These are phyloP conservation scores for Poeciliopsis turrubarensis DNA, from an alignment of 2,113 vertebrate genomes.

Conservation along the genomic window DNA sequence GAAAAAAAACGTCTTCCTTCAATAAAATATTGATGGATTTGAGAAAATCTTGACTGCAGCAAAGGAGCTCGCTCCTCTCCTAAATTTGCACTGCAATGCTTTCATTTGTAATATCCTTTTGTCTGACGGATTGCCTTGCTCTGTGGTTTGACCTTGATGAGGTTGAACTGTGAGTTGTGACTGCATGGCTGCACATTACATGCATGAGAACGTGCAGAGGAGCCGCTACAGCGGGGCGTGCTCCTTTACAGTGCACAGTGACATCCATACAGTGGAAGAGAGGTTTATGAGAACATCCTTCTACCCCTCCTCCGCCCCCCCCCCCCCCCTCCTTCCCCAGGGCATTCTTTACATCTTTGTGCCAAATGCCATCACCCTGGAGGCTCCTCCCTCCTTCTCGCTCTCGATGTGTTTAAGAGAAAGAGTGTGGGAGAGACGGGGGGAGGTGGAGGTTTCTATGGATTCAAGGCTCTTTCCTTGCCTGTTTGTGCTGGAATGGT, in stretches of 20 bases:
- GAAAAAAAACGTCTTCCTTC: background rate
- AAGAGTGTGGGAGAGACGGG: slow-evolving; percentile 33
- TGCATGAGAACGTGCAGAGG: slow-evolving; percentile 18
- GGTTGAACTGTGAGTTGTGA: slow-evolving; percentile 8
- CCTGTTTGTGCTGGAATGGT: slow-evolving; percentile 50
- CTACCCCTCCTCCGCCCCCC: slow-evolving; percentile 10
- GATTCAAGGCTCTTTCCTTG: slow-evolving; percentile 30
- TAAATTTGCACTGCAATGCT: background rate
- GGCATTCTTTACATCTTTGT: slow-evolving; percentile 73
- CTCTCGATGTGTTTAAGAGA: slow-evolving; percentile 38
- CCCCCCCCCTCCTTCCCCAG: slow-evolving; percentile 50
- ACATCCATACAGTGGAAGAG: slow-evolving; percentile 43
- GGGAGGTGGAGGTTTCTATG: slow-evolving; percentile 43
- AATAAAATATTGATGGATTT: background rate
- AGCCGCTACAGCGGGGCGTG: slow-evolving; percentile 23
- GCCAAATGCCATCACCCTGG: slow-evolving; percentile 77
- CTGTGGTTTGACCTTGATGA: background rate
- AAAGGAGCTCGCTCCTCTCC: background rate
- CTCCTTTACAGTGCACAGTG: slow-evolving; percentile 15
- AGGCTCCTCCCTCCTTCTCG: slow-evolving; percentile 21
- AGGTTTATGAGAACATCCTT: slow-evolving; percentile 24
- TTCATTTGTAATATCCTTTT: background rate
- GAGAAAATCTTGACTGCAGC: background rate
- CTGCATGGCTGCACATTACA: slow-evolving; percentile 33
- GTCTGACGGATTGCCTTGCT: background rate